These are phyloP conservation scores for Hippocampus kuda DNA, from an alignment of 2,797 vertebrate genomes.

Conservation along the genomic window DNA sequence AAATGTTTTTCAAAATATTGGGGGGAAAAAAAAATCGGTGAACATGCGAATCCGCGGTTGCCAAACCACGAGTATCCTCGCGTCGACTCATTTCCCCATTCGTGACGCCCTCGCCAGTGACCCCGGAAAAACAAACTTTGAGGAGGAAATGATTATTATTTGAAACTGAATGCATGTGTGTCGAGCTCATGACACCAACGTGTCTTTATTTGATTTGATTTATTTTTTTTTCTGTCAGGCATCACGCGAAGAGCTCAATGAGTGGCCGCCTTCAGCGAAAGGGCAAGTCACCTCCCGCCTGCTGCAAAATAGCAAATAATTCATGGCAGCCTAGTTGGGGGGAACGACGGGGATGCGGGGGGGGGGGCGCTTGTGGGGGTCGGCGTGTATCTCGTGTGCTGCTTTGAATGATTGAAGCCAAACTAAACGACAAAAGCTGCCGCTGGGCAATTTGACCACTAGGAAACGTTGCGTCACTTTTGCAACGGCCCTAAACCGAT, in stretches of 20 bases:
- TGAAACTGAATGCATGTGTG: not conserved
- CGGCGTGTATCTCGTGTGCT: no score
- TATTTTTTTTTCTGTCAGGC: slow-evolving; percentile 28
- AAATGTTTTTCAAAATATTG: no score
- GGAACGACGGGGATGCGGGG: slow-evolving; percentile 2
- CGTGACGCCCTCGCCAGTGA: no score
- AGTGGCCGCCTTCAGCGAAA: slow-evolving; percentile 48
- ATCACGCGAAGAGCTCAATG: slow-evolving; percentile 43
- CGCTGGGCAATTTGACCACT: no score
- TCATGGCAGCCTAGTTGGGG: slow-evolving; percentile 43
- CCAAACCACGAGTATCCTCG: no score
- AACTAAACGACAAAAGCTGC: not conserved
- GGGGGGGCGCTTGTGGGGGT: not conserved
- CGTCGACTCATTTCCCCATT: no score
- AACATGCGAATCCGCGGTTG: no score
- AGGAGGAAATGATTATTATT: no score
- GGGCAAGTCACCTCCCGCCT: slow-evolving; percentile 55
- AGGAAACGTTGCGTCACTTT: no score
- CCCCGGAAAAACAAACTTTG: no score
- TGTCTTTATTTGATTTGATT: slow-evolving; percentile 6
- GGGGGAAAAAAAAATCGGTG: no score
- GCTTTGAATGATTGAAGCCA: slow-evolving; percentile 40
- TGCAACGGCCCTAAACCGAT: no score
- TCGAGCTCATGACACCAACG: slow-evolving; percentile 14
- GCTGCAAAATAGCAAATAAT: slow-evolving; percentile 64